phyloP scores from a whole-genome alignment of 2,797 vertebrate species.

The Lagorchestes hirsutus region DNA sequence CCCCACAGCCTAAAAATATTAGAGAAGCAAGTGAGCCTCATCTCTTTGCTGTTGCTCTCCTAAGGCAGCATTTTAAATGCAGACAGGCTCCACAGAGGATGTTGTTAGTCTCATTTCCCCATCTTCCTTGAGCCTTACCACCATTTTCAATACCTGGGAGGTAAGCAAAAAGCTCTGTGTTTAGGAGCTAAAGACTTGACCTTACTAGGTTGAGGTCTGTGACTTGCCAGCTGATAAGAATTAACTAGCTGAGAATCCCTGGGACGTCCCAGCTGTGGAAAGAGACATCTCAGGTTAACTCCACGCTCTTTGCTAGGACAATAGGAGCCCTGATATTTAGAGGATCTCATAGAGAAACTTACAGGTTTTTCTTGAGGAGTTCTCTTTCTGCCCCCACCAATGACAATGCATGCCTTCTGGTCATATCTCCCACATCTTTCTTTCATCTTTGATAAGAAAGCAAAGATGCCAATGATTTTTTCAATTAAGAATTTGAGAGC shows the following conservation, averaged over 20 bases:
- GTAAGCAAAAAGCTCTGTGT: neutral
- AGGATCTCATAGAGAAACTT: neutral
- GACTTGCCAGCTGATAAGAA: neutral
- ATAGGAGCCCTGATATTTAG: neutral
- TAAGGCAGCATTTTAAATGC: constrained; percentile 5
- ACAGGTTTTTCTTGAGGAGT: constrained; percentile 15
- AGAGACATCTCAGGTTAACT: neutral
- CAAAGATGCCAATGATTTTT: neutral
- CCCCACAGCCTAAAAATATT: neutral
- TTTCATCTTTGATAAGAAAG: neutral
- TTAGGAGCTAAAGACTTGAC: neutral
- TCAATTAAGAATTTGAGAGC: neutral
- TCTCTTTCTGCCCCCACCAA: neutral
- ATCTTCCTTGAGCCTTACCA: neutral
- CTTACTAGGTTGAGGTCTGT: neutral
- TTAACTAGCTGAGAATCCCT: neutral
- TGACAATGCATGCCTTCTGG: neutral
- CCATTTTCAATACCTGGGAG: neutral
- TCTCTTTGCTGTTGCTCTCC: neutral
- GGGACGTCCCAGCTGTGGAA: neutral
- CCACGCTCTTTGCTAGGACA: neutral
- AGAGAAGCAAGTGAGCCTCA: neutral
- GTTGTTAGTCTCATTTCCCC: neutral
- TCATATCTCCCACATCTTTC: neutral
- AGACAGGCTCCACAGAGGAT: neutral